Percentiles rank a stretch among this genome's conserved stretches.
These are phyloP conservation scores for Ceriagrion tenellum DNA, from an alignment of 2,888 invertebrate genomes.

Conservation along the genomic window DNA sequence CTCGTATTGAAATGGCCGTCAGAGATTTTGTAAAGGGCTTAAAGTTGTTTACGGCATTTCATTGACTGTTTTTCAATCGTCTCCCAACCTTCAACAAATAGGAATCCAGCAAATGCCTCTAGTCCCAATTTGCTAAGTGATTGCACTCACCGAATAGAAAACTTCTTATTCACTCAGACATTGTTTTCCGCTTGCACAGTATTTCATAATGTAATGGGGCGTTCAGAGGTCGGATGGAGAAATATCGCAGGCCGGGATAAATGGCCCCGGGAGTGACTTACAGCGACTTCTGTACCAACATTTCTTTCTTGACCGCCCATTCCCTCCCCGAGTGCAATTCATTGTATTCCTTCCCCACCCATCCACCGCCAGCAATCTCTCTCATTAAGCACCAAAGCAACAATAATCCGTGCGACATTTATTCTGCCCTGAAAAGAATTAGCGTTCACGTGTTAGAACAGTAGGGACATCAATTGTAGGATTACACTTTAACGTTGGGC, in stretches of 20 bases:
- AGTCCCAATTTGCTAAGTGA: too few relatives aligned
- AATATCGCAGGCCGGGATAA: constrained; percentile 51
- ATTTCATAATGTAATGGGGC: constrained; percentile 40
- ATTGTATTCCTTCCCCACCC: not conserved
- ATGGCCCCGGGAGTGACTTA: constrained; percentile 45
- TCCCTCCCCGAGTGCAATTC: not conserved
- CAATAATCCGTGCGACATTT: not conserved
- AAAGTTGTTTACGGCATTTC: too few relatives aligned
- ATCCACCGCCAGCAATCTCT: not conserved
- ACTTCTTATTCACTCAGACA: not conserved
- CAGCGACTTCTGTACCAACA: not conserved
- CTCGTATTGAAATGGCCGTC: too few relatives aligned
- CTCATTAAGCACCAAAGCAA: constrained; percentile 14
- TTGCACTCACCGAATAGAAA: too few relatives aligned
- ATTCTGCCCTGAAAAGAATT: not conserved
- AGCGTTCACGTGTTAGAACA: not conserved
- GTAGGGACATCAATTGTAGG: not conserved
- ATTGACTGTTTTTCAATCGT: too few relatives aligned
- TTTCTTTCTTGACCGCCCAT: not conserved
- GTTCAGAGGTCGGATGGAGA: not conserved
- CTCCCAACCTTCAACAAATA: too few relatives aligned
- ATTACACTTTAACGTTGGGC: not conserved
- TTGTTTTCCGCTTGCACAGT: not conserved
- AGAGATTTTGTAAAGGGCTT: too few relatives aligned
- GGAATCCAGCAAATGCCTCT: too few relatives aligned